Evolutionary conservation across 2,113 vertebrate genomes (phyloP).

Genomic region (Machaerirhynchus nigripectus): DNA sequence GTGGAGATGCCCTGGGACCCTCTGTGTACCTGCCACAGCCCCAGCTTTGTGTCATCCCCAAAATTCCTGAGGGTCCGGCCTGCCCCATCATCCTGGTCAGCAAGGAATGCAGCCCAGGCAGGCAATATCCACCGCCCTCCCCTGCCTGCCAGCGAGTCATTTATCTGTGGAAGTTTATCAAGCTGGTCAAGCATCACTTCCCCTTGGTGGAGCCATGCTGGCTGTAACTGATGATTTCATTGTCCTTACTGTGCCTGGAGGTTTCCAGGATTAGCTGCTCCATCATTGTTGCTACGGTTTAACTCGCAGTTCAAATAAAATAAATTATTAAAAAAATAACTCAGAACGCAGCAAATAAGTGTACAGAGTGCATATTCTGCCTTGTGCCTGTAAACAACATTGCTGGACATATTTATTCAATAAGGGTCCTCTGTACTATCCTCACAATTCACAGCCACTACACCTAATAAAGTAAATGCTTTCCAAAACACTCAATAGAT

Average conservation of each 20-base stretch:
- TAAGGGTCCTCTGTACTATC: background rate
- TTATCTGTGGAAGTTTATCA: background rate
- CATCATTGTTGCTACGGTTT: background rate
- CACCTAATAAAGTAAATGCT: background rate
- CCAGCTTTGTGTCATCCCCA: background rate
- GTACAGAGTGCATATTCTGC: background rate
- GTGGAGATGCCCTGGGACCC: background rate
- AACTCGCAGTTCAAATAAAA: background rate
- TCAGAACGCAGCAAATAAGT: background rate
- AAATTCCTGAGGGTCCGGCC: background rate
- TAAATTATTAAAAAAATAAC: background rate
- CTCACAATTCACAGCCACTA: background rate
- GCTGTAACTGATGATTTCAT: background rate
- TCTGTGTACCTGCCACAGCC: background rate
- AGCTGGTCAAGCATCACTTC: background rate
- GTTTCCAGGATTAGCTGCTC: background rate
- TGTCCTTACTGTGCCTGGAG: background rate
- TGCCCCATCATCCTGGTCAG: background rate
- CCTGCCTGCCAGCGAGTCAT: background rate
- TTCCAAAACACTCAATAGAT: background rate
- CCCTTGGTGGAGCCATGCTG: background rate
- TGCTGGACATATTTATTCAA: background rate
- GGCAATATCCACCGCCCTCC: background rate
- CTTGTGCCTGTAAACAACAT: background rate
- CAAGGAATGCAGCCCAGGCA: background rate